phyloP scores from a whole-genome alignment of 2,888 invertebrate species.

The Drosophila koepferae region DNA sequence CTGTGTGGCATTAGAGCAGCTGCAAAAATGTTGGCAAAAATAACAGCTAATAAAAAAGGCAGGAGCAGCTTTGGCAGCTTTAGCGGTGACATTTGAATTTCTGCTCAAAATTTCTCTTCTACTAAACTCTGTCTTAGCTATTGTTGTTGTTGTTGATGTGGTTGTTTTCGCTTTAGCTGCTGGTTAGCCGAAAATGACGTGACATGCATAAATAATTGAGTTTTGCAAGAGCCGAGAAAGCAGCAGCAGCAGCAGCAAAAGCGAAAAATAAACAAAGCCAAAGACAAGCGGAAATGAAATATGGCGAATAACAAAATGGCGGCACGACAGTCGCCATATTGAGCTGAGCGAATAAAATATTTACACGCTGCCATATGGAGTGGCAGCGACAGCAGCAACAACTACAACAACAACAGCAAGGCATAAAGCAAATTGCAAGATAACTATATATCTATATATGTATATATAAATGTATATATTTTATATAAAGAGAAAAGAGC shows the following conservation, averaged over 20 bases:
- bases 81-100: conserved; percentile 75
- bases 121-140: conserved; percentile 10
- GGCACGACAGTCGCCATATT: conserved; percentile 58
- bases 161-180: conserved; percentile 35
- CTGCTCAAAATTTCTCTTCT: conserved; percentile 49
- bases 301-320: conserved; percentile 74
- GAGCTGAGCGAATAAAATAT: conserved; percentile 53
- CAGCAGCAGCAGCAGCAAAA: conserved; percentile 37
- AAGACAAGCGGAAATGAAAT: conserved; percentile 76
- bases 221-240: conserved; percentile 49
- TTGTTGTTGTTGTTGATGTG: conserved; percentile 27
- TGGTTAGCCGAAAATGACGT: conserved; percentile 74
- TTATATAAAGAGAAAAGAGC: not conserved
- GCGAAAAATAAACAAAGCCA: conserved; percentile 64
- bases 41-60: conserved; percentile 16
- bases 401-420: conserved; percentile 6
- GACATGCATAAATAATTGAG: conserved; percentile 81
- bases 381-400: not conserved
- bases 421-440: conserved; percentile 23
- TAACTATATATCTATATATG: not conserved
- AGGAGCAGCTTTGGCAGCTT: conserved; percentile 56
- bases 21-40: conserved; percentile 31
- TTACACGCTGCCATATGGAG: conserved; percentile 49
- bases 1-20: conserved; percentile 35
- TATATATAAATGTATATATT: not conserved